Conservation (phyloP, 2,888 invertebrate genomes). For the Achlya flavicornis region DNA sequence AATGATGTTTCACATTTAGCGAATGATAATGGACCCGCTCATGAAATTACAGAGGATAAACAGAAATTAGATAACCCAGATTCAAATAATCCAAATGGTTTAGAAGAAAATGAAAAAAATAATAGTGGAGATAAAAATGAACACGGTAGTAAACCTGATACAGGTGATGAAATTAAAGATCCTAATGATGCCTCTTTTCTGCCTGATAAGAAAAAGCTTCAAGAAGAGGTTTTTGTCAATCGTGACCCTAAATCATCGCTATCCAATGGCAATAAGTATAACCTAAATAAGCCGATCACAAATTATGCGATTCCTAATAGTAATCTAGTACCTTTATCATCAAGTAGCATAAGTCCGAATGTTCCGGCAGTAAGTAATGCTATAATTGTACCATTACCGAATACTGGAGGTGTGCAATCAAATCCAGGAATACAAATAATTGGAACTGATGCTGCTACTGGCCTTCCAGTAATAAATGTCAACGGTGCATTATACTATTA, state of each 20-base stretch:
- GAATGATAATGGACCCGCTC: not conserved
- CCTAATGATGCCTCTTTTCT: not conserved
- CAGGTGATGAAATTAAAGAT: not conserved
- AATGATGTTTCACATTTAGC: not conserved
- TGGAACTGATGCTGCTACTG: not conserved
- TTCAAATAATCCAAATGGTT: not conserved
- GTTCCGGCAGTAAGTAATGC: not conserved
- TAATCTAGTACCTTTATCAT: not conserved
- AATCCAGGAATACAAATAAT: not conserved
- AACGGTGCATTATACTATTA: constrained; percentile 2
- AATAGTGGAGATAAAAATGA: not conserved
- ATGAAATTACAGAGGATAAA: not conserved
- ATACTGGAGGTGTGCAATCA: not conserved
- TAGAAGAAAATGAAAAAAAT: not conserved
- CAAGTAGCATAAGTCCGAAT: not conserved
- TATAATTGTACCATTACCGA: not conserved
- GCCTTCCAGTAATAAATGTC: not conserved
- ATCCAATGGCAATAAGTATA: not conserved
- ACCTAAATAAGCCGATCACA: not conserved
- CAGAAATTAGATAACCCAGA: not conserved
- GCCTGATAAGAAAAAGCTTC: not conserved
- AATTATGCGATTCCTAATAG: not conserved
- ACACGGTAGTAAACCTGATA: not conserved
- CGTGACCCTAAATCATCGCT: not conserved
- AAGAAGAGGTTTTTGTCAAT: not conserved